These are phyloP conservation scores for Disparrhopalites patrizii DNA, from an alignment of 2,888 invertebrate species.

Conservation along the genomic window DNA sequence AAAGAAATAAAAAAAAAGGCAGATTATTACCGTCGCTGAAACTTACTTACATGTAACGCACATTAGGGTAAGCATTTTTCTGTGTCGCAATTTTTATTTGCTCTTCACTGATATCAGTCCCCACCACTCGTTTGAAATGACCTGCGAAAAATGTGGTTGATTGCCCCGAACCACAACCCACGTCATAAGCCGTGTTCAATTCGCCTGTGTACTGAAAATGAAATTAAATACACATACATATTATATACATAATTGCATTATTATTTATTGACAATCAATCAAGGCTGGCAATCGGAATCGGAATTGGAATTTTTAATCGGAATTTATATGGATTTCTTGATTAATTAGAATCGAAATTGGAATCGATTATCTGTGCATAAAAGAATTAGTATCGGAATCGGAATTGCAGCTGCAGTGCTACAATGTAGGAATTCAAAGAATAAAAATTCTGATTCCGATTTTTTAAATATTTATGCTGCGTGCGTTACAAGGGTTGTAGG, in stretches of 20 bases:
- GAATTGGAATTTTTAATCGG: too few relatives aligned
- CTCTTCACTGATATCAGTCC: constrained; percentile 53
- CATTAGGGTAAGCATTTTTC: constrained; percentile 48
- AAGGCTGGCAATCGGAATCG: too few relatives aligned
- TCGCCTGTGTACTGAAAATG: constrained; percentile 35
- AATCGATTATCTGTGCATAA: too few relatives aligned
- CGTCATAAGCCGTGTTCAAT: constrained; percentile 51
- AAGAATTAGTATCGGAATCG: too few relatives aligned
- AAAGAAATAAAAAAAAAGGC: background rate
- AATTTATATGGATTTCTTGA: too few relatives aligned
- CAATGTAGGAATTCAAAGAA: too few relatives aligned
- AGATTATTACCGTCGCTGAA: constrained; percentile 21
- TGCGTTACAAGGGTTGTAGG: too few relatives aligned
- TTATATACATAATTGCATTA: background rate
- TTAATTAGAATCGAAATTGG: too few relatives aligned
- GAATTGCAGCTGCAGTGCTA: too few relatives aligned
- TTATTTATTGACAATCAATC: too few relatives aligned
- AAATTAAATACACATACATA: background rate
- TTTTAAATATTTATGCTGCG: too few relatives aligned
- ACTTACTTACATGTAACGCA: constrained; percentile 49
- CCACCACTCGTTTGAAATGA: constrained; percentile 53
- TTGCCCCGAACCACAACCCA: constrained; percentile 58
- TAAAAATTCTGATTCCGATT: too few relatives aligned
- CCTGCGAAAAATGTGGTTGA: constrained; percentile 52
- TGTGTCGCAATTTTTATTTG: constrained; percentile 52